Conservation (phyloP, 2,113 vertebrate species). For the Connochaetes taurinus region DNA sequence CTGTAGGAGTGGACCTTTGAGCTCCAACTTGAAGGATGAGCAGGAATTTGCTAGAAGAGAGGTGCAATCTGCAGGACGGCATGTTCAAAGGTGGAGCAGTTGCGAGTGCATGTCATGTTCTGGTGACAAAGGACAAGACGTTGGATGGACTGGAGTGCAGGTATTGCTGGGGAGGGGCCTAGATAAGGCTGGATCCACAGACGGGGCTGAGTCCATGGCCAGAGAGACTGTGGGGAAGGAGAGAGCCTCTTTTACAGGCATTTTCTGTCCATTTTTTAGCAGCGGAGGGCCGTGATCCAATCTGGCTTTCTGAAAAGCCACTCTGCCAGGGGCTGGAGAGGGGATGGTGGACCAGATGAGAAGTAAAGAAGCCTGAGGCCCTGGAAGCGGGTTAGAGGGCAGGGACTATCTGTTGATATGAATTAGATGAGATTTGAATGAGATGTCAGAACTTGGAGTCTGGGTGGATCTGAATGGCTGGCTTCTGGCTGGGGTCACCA, state of each 20-base stretch:
- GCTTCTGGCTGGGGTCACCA: background rate
- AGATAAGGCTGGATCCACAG: conserved; percentile 58
- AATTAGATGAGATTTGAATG: background rate
- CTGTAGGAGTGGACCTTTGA: background rate
- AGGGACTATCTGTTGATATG: background rate
- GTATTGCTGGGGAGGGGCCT: conserved; percentile 25
- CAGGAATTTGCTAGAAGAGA: conserved; percentile 13
- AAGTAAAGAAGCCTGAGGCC: background rate
- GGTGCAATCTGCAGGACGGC: background rate
- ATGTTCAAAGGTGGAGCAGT: conserved; percentile 65
- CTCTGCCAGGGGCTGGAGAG: background rate
- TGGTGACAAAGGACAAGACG: conserved; percentile 44
- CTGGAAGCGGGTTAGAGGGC: background rate
- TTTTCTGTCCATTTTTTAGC: background rate
- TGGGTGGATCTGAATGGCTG: background rate
- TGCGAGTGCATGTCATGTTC: background rate
- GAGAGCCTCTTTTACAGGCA: background rate
- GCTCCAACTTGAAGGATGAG: background rate
- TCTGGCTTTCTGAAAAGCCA: background rate
- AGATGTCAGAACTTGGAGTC: background rate
- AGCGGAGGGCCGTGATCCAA: background rate
- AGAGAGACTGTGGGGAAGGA: background rate
- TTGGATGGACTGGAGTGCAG: background rate
- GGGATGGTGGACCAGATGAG: background rate
- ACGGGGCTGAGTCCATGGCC: conserved; percentile 6